A percentile compares a stretch with the other conserved stretches of the same genome.
Evolutionary conservation across 2,888 invertebrate genomes (phyloP).

Genomic region (Rotaria sp.): DNA sequence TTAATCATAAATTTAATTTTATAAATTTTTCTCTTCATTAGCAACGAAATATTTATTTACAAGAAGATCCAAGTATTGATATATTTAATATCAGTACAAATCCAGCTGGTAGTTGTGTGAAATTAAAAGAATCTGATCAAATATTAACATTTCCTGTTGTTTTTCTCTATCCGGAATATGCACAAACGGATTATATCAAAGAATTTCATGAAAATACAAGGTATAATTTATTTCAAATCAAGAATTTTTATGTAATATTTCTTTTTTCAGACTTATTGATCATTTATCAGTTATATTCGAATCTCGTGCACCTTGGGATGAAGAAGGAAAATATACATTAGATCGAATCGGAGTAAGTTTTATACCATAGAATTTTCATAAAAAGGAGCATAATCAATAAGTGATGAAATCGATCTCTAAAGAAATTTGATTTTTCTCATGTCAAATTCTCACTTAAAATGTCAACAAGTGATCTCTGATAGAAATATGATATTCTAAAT

Average conservation of each 20-base stretch:
- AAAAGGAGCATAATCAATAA: neutral
- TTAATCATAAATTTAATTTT: neutral
- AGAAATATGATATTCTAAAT: too few species aligned
- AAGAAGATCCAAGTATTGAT: conserved; percentile 6
- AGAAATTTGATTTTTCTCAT: too few species aligned
- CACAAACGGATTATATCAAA: conserved; percentile 77
- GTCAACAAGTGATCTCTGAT: too few species aligned
- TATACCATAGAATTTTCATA: neutral
- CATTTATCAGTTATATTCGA: conserved; percentile 29
- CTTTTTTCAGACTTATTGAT: conserved; percentile 2
- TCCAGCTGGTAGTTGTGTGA: conserved; percentile 42
- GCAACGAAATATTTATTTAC: neutral
- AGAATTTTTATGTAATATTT: neutral
- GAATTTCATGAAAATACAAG: conserved; percentile 67
- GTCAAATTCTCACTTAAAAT: too few species aligned
- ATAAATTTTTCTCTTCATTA: neutral
- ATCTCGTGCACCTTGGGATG: conserved; percentile 35
- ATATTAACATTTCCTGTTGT: conserved; percentile 75
- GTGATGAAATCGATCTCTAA: too few species aligned
- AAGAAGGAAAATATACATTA: conserved; percentile 27
- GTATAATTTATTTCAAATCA: conserved; percentile 51
- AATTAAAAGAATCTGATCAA: conserved; percentile 57
- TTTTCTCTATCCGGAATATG: conserved; percentile 78
- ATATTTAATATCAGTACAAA: neutral
- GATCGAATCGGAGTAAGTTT: neutral